phyloP scores from a whole-genome alignment of 2,797 vertebrate genomes.

The Arnoldichthys spilopterus region DNA sequence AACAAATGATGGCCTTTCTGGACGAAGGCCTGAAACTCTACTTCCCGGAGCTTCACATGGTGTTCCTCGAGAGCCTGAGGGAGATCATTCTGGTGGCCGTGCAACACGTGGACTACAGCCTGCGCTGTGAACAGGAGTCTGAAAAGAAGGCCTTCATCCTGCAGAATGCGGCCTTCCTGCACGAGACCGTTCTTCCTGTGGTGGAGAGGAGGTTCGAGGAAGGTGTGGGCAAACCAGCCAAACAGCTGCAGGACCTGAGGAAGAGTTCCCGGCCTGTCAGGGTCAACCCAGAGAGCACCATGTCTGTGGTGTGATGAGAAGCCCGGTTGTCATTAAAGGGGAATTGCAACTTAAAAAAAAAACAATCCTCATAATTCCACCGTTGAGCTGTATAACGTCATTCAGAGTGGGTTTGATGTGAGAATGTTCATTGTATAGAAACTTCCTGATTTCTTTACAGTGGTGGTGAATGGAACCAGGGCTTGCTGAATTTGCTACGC shows the following conservation, averaged over 20 bases:
- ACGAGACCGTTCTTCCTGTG: conserved; percentile 94
- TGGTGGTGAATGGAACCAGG: no score
- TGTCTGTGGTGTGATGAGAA: conserved; percentile 86
- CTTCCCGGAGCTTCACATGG: conserved; percentile 96
- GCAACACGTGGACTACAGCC: conserved; percentile 97
- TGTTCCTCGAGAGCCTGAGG: conserved; percentile 92
- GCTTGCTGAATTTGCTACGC: no score
- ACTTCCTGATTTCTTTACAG: no score
- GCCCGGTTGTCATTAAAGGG: neutral
- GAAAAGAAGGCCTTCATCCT: conserved; percentile 95
- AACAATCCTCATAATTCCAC: no score
- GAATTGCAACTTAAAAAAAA: no score
- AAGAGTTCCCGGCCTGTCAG: conserved; percentile 86
- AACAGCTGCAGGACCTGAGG: conserved; percentile 94
- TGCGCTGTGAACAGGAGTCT: conserved; percentile 94
- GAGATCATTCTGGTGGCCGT: conserved; percentile 95
- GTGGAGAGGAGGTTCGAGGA: conserved; percentile 95
- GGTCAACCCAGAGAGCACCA: conserved; percentile 95
- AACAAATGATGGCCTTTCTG: conserved; percentile 97
- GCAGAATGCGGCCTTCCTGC: conserved; percentile 93
- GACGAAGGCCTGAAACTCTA: conserved; percentile 97
- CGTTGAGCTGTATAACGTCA: no score
- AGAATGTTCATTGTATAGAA: no score
- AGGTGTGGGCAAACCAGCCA: conserved; percentile 95
- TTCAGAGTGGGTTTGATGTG: no score